Percentiles rank a stretch among this genome's conserved stretches.
These are phyloP conservation scores for Acromyrmex echinatior DNA, from an alignment of 1,140 invertebrate species.

Conservation along the genomic window DNA sequence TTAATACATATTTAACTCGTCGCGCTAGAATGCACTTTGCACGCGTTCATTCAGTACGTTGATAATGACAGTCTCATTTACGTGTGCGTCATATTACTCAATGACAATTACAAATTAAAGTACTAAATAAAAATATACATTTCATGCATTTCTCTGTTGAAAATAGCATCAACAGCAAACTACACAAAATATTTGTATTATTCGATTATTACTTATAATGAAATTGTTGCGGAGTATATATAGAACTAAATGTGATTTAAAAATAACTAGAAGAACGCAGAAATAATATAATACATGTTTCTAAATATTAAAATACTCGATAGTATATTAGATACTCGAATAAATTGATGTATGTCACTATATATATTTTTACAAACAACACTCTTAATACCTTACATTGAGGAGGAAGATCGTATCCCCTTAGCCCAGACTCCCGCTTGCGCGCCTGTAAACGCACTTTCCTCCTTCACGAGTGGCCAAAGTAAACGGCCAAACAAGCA, in stretches of 20 bases:
- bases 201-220: background rate
- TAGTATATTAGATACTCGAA: background rate
- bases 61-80: slow-evolving; percentile 16
- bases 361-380: slow-evolving; percentile 15
- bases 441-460: slow-evolving; percentile 49
- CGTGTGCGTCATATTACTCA: background rate
- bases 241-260: background rate
- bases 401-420: background rate
- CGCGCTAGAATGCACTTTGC: slow-evolving; percentile 38
- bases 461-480: slow-evolving; percentile 56
- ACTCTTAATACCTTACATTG: slow-evolving; percentile 26
- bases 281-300: background rate
- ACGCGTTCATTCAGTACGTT: slow-evolving; percentile 9
- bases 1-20: slow-evolving; percentile 52
- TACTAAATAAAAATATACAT: background rate
- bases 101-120: background rate
- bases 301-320: background rate
- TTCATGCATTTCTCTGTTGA: background rate
- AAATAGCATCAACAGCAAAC: background rate
- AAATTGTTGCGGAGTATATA: background rate
- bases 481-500: slow-evolving; percentile 67
- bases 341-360: background rate
- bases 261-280: background rate
- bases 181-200: no score
- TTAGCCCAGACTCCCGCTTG: background rate